Evolutionary conservation across 1,140 invertebrate species (phyloP), one percentile per base, ranked within the genome.

Genomic region (Proales similis): DNA sequence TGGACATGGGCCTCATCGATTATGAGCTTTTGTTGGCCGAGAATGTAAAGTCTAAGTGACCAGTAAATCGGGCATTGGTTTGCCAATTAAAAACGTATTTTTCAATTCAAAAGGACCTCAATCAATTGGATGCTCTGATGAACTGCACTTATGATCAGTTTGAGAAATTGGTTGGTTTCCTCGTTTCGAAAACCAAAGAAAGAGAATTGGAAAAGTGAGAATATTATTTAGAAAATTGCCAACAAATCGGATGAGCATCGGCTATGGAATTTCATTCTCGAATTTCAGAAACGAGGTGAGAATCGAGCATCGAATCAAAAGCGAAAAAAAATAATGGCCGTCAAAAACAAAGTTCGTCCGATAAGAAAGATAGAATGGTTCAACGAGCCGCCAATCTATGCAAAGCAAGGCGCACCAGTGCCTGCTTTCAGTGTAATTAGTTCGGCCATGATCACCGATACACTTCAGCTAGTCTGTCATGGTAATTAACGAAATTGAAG

Each of bases 1-100:
- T 63, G 9, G 49, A 68, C 29, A 42, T 65, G 33, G 42, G 48
- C 17, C 53, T 70, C 6, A 32, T 57, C 11, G 43, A 66, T 32
- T 63, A 65, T 45, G 43, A 45, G 20, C 64, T 66, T 22, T 57
- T 42, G 11, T 19, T 64, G 22, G 36, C 61, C 26, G 39, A 60
- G 48, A 64, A 61, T 24, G 63, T 57, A 32, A 57, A 26, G 29
- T 36, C 22, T 51, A 12, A 17, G 7, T 49, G 19, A 22, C 6
- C 32, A 36, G 14, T 36, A 36, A 36, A 36, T 36, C n/a, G n/a
- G n/a, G n/a, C n/a, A 36, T 36, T 36, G 9, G 14, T 36, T 36
- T 9, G 14, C 33, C 33, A 36, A 36, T 36, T 36, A 9, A 36
- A 36, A 36, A 36, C 14, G 33, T 9, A 36, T n/a, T n/a, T n/a